Evolutionary conservation across 1,140 invertebrate species (phyloP), one percentile per base, ranked within the genome.

Genomic region (Venturia canescens): DNA sequence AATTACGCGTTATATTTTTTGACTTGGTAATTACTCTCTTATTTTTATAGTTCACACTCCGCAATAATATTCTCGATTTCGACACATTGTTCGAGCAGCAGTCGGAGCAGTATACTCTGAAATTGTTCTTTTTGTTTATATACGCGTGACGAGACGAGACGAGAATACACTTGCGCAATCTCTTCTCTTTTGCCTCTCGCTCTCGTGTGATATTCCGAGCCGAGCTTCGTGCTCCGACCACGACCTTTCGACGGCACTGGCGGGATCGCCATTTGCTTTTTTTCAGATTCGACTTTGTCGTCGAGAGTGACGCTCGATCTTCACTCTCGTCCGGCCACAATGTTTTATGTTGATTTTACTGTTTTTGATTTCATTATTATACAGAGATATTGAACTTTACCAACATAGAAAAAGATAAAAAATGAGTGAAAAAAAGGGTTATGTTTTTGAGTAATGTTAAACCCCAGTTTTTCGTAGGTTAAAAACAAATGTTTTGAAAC

Each of bases 11-110:
- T 31, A 26, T n/a, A 71, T 27, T 77, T 67, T 82, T 27, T 66
- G 38, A 84, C 76, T 44, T 44, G 0, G 11, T 26, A 21, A 75
- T 63, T 50, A 16, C 80, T 81, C 13, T 78, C 76, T 70, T 57
- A n/a, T 53, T 4, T 72, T 72, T 74, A 18, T 48, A 57, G 38
- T 27, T 18, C 60, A 23, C 60, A 26, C n/a, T n/a, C n/a, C 21
- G 23, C n/a, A 50, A 7, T 48, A 13, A 11, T 38, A 16, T 23
- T 72, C 7, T 13, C 31, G 70, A 21, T 50, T 13, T 34, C 70
- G 48, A 21, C n/a, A 16, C 34, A 72, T 72, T 72, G 70, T 50
- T 48, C 31, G 9, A 26, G 4, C 60, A 27, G 13, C 13, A 7
- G 70, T 50, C 23, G 70, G 9, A 26, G 4, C 60, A 27, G 13